Evolutionary conservation across 2,797 vertebrate genomes (phyloP), one percentile per base, ranked within the genome.

Genomic region (Toxotes lorentzi): DNA sequence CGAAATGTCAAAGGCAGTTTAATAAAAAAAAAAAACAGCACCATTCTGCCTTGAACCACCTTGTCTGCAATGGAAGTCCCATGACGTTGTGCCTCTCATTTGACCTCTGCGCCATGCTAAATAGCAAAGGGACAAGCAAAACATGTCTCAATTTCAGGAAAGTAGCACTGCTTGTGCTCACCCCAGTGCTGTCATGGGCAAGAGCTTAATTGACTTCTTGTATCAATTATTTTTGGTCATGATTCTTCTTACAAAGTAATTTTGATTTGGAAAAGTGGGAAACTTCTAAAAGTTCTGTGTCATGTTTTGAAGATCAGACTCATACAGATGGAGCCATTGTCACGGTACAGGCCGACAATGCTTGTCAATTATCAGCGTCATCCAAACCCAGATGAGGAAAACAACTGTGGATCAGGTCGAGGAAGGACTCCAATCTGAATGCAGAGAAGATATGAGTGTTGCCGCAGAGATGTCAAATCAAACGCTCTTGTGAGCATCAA

Each of bases 391-490:
- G 88, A 85, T 50, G 77, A 81, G 78, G 79, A 86, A 87, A 91
- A 91, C 76, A 89, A 85, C 80, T 56, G 78, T 48, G 75, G 83
- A 88, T 85, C 90, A 86, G 87, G 88, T 90, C 75, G 70, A 57
- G 54, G 76, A 83, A 86, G 87, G 88, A 88, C 85, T 90, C 67
- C 9, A 81, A 92, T 92, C 83, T 91, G 86, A 92, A 93, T 90
- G 88, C 89, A 84, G 86, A 82, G 75, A 77, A 85, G 86, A 89
- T 87, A 88, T 82, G 81, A 86, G 84, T 88, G 88, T 87, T 86
- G 86, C 79, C 70, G 89, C 91, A 84, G 86, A 92, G 86, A 92
- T 73, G 88, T 90, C 91, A 92, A 93, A 94, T 93, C 91, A 92
- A 93, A 92, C 63, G 83, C 89, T 87, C 88, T 89, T 89, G 82